Evolutionary conservation across 2,888 invertebrate species (phyloP).

Genomic region (Idaea dimidiata): DNA sequence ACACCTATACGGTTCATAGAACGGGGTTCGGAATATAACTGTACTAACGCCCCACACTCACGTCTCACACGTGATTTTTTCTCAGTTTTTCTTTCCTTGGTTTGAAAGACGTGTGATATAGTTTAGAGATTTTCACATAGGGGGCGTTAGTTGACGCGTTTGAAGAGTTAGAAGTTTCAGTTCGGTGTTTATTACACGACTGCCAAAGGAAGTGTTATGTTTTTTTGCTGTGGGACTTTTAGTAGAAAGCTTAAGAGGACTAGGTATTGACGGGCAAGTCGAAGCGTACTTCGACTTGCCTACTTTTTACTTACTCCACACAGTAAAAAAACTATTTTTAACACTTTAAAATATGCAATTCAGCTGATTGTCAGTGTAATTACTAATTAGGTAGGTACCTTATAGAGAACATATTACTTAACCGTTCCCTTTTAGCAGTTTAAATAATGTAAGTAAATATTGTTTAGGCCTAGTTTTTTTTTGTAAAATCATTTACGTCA

Average conservation of each 20-base stretch:
- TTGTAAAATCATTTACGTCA: too few relatives aligned
- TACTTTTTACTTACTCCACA: too few relatives aligned
- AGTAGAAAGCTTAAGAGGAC: neutral
- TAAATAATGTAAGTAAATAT: too few relatives aligned
- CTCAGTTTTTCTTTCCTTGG: slow-evolving; percentile 61
- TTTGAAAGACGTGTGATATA: slow-evolving; percentile 55
- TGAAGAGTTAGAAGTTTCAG: slow-evolving; percentile 3
- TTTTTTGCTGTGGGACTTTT: neutral
- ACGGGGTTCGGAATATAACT: slow-evolving; percentile 38
- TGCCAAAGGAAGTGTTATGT: too few relatives aligned
- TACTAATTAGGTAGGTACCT: too few relatives aligned
- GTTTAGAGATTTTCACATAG: slow-evolving; percentile 63
- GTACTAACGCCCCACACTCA: slow-evolving; percentile 44
- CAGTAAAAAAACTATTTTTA: too few relatives aligned
- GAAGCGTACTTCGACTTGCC: neutral
- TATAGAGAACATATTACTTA: too few relatives aligned
- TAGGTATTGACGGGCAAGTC: neutral
- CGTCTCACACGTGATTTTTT: slow-evolving; percentile 60
- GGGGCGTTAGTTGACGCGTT: slow-evolving; percentile 59
- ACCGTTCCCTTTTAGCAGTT: too few relatives aligned
- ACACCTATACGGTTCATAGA: slow-evolving; percentile 21
- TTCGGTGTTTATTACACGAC: neutral
- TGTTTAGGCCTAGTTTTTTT: too few relatives aligned
- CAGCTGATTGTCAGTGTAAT: too few relatives aligned
- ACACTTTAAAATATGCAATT: too few relatives aligned